Evolutionary conservation across 1,140 invertebrate species (phyloP).

Genomic region (Neelides sp.): DNA sequence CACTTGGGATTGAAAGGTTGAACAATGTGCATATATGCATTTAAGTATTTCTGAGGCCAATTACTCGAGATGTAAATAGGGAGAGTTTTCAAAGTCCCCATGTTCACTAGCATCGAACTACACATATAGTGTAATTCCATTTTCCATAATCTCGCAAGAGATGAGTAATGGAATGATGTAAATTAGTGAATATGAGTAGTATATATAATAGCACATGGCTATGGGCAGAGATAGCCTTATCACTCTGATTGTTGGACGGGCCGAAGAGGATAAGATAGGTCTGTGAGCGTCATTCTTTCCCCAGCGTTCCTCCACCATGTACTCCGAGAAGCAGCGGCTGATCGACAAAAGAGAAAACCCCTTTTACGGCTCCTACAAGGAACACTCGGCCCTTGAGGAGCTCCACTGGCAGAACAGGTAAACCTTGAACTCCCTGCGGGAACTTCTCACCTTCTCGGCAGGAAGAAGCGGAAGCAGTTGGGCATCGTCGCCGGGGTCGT

Average conservation of each 20-base stretch:
- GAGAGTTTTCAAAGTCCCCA: no score
- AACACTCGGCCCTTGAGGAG: conserved; percentile 22
- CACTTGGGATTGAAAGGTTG: no score
- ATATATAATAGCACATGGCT: no score
- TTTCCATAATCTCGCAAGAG: neutral
- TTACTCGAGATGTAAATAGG: no score
- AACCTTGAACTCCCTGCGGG: neutral
- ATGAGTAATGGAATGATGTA: no score
- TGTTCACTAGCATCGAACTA: no score
- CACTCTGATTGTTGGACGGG: neutral
- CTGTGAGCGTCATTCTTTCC: neutral
- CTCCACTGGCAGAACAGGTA: conserved; percentile 30
- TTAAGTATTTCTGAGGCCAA: no score
- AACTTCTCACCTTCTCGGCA: no score
- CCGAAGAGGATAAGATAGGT: neutral
- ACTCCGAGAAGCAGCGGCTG: conserved; percentile 26
- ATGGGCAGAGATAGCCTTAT: no score
- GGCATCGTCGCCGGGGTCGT: conserved; percentile 21
- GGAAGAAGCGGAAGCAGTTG: conserved; percentile 26
- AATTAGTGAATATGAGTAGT: no score
- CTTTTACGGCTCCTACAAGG: conserved; percentile 31
- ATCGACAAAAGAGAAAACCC: conserved; percentile 27
- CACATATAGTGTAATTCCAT: conserved; percentile 3
- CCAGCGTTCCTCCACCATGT: no score
- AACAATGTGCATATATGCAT: no score